These are phyloP conservation scores for Drosophila neoperkinsi DNA, from an alignment of 2,888 invertebrate genomes.

Conservation along the genomic window DNA sequence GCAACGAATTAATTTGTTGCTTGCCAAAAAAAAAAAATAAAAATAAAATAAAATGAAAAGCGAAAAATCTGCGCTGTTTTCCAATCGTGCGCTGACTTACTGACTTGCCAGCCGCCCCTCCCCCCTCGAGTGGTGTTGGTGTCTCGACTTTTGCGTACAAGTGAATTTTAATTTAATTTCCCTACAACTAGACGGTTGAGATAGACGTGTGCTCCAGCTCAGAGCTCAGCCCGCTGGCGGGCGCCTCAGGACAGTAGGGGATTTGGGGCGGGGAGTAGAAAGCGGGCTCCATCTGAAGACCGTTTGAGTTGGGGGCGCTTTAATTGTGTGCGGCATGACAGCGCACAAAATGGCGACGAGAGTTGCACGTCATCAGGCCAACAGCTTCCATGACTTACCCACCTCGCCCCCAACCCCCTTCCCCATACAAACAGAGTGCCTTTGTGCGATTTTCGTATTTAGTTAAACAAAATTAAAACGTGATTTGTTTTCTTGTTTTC, in stretches of 20 bases:
- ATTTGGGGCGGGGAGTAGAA: background rate
- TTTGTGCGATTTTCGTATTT: conserved; percentile 80
- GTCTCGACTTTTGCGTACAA: conserved; percentile 73
- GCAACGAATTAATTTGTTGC: conserved; percentile 77
- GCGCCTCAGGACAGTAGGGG: background rate
- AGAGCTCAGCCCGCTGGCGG: conserved; percentile 41
- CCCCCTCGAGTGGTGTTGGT: conserved; percentile 5
- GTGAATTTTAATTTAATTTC: conserved; percentile 80
- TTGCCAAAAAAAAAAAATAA: conserved; percentile 20
- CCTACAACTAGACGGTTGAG: conserved; percentile 76
- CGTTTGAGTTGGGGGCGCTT: conserved; percentile 64
- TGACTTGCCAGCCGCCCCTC: conserved; percentile 42
- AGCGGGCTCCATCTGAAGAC: conserved; percentile 30
- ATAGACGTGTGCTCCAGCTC: conserved; percentile 72
- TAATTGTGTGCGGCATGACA: conserved; percentile 81
- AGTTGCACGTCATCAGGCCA: conserved; percentile 77
- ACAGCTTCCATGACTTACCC: conserved; percentile 14
- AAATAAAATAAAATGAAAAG: conserved; percentile 31
- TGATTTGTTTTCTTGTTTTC: conserved; percentile 83
- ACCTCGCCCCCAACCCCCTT: background rate
- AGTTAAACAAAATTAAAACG: conserved; percentile 84
- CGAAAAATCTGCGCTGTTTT: conserved; percentile 70
- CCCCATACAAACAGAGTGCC: conserved; percentile 16
- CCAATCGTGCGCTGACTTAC: conserved; percentile 75
- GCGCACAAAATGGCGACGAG: conserved; percentile 78